Evolutionary conservation across 2,113 vertebrate genomes (phyloP).

Genomic region (Puma concolor): DNA sequence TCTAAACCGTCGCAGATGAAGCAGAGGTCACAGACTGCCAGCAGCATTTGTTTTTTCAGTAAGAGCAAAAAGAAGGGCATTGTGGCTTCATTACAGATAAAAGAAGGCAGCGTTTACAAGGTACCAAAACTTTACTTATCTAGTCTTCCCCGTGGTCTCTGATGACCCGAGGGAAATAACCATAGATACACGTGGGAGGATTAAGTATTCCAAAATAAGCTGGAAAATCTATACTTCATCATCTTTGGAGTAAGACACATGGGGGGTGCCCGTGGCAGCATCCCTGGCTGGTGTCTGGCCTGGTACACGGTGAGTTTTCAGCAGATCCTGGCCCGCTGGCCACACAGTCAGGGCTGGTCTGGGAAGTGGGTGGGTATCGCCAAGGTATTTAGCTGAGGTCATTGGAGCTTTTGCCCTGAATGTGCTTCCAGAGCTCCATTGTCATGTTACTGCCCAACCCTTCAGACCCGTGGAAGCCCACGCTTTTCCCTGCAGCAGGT

Average conservation of each 20-base stretch:
- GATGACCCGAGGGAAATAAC: neutral
- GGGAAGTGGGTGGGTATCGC: neutral
- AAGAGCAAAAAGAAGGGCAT: neutral
- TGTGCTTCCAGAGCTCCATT: neutral
- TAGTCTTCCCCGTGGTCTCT: neutral
- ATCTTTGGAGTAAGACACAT: neutral
- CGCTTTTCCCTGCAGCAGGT: neutral
- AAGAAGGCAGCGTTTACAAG: neutral
- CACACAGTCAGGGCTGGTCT: neutral
- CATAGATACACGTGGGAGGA: neutral
- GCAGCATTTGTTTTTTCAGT: neutral
- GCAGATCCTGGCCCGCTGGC: neutral
- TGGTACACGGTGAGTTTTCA: neutral
- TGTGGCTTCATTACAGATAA: neutral
- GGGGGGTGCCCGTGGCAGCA: neutral
- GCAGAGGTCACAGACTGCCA: slow-evolving; percentile 18
- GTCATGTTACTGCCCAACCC: rapidly evolving
- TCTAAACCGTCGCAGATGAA: neutral
- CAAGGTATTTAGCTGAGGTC: neutral
- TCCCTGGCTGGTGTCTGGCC: neutral
- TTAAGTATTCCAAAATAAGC: neutral
- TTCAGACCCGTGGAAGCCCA: rapidly evolving
- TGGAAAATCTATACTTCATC: neutral
- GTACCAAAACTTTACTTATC: neutral
- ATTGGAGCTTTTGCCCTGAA: neutral